A percentile compares a stretch with the other conserved stretches of the same genome.
Conservation (phyloP, 2,888 invertebrate species). For the Caenorhabditis parvicauda region DNA sequence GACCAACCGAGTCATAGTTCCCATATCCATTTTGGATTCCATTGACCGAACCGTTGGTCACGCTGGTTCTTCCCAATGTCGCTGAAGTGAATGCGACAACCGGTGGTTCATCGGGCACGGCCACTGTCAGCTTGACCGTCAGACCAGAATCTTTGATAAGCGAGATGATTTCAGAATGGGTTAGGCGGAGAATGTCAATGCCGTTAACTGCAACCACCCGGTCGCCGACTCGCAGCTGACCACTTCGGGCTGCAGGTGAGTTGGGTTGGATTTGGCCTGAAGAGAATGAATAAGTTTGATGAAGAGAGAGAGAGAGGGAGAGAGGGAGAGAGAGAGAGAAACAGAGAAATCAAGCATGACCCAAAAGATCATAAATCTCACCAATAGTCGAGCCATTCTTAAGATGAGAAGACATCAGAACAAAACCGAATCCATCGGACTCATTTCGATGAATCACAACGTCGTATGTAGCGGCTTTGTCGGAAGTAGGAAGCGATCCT, state of each 20-base stretch:
- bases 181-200: constrained; percentile 83
- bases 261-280: constrained; percentile 87
- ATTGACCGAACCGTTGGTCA: constrained; percentile 25
- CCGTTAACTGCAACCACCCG: constrained; percentile 92
- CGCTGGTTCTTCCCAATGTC: constrained; percentile 27
- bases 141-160: constrained; percentile 88
- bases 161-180: constrained; percentile 93
- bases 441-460: constrained; percentile 69
- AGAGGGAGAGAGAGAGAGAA: too few species aligned
- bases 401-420: constrained; percentile 91
- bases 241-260: constrained; percentile 83
- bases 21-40: too few species aligned
- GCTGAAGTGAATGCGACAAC: constrained; percentile 26
- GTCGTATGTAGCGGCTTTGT: constrained; percentile 16
- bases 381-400: constrained; percentile 85
- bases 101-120: constrained; percentile 55
- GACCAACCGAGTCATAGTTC: neutral
- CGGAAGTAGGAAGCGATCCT: constrained; percentile 15
- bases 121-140: constrained; percentile 70
- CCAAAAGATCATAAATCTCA: constrained; percentile 59
- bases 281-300: constrained; percentile 14
- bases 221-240: constrained; percentile 76
- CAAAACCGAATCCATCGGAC: constrained; percentile 96
- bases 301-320: neutral
- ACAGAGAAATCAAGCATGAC: too few species aligned